phyloP scores from a whole-genome alignment of 1,140 invertebrate genomes.

The Oryctes rhinoceros region DNA sequence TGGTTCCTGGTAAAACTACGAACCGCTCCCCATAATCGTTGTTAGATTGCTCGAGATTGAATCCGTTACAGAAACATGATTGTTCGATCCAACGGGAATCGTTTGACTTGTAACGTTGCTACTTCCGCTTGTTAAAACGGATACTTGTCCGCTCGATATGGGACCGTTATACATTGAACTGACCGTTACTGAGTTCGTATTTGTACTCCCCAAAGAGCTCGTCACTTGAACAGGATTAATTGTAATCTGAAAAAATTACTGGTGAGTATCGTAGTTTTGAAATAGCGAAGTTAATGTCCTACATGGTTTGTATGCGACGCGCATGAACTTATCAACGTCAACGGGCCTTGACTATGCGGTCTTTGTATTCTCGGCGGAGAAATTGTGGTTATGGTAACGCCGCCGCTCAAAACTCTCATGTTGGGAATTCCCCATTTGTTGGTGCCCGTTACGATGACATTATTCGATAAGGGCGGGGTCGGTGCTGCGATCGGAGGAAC shows the following conservation, averaged over 20 bases:
- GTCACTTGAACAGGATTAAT: slow-evolving; percentile 44
- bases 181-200: slow-evolving; percentile 54
- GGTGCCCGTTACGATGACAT: slow-evolving; percentile 61
- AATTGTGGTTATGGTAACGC: slow-evolving; percentile 71
- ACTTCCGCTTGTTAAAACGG: slow-evolving; percentile 54
- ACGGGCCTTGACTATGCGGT: slow-evolving; percentile 64
- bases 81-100: slow-evolving; percentile 52
- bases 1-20: background rate
- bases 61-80: slow-evolving; percentile 39
- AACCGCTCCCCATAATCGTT: slow-evolving; percentile 40
- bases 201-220: slow-evolving; percentile 39
- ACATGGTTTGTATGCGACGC: slow-evolving; percentile 53
- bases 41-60: slow-evolving; percentile 13
- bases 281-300: background rate
- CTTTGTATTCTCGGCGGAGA: slow-evolving; percentile 64
- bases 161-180: slow-evolving; percentile 57
- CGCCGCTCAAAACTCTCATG: slow-evolving; percentile 64
- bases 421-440: slow-evolving; percentile 64
- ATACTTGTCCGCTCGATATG: slow-evolving; percentile 55
- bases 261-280: background rate
- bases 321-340: slow-evolving; percentile 58
- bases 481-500: slow-evolving; percentile 56
- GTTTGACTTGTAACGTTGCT: slow-evolving; percentile 50
- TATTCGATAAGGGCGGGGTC: slow-evolving; percentile 53
- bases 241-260: slow-evolving; percentile 40